phyloP scores from a whole-genome alignment of 1,140 invertebrate species.

The Drosophila nasuta region DNA sequence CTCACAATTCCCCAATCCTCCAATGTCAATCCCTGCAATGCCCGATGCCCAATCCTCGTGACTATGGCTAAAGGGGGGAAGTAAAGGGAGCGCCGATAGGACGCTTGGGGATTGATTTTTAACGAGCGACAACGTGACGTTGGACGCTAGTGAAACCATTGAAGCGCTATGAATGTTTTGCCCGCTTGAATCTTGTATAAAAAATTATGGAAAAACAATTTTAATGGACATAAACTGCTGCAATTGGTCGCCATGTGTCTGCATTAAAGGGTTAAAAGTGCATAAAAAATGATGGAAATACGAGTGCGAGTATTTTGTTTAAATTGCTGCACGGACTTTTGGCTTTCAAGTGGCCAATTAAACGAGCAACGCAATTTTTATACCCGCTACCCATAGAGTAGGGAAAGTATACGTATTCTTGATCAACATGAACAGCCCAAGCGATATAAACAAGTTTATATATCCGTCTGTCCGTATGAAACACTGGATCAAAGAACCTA shows the following conservation, averaged over 20 bases:
- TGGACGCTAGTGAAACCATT: slow-evolving; percentile 27
- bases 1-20: slow-evolving; percentile 11
- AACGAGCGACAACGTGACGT: slow-evolving; percentile 64
- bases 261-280: slow-evolving; percentile 66
- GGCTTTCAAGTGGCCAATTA: slow-evolving; percentile 53
- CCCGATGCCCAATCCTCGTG: slow-evolving; percentile 6
- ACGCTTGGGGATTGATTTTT: slow-evolving; percentile 79
- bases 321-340: slow-evolving; percentile 52
- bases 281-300: slow-evolving; percentile 59
- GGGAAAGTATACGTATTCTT: too few relatives aligned
- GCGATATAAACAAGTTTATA: too few relatives aligned
- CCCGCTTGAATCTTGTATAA: slow-evolving; percentile 37
- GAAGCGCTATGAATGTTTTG: slow-evolving; percentile 51
- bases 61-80: slow-evolving; percentile 7
- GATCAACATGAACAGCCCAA: too few relatives aligned
- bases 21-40: slow-evolving; percentile 12
- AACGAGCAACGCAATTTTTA: slow-evolving; percentile 26
- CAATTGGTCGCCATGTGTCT: slow-evolving; percentile 55
- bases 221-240: slow-evolving; percentile 68
- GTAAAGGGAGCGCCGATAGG: slow-evolving; percentile 8
- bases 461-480: too few relatives aligned
- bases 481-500: too few relatives aligned
- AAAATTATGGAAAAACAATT: slow-evolving; percentile 80
- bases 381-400: too few relatives aligned
- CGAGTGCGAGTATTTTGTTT: slow-evolving; percentile 32